Evolutionary conservation across 2,797 vertebrate genomes (phyloP), one percentile per base, ranked within the genome.

Genomic region (Ctenopoma kingsleyae): DNA sequence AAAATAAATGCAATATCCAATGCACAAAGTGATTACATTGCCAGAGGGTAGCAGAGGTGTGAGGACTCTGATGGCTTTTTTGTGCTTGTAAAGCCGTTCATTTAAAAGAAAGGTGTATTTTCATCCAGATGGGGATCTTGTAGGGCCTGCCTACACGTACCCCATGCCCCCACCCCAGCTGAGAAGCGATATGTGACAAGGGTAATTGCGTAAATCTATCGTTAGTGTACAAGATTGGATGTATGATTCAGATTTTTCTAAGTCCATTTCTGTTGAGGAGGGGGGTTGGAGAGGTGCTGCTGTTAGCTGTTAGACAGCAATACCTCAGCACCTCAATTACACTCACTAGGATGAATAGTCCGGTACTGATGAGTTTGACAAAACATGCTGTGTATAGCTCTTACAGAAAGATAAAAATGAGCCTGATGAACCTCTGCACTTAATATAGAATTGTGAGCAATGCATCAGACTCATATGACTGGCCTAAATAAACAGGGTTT

Each of bases 1-100:
- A 89, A 87, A 88, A 90, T 81, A 90, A 89, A 90, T 88, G 87
- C 86, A 88, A 91, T 88, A 87, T 86, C 78, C 71, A 85, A 78
- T 87, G 82, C 80, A 81, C 78, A 87, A 89, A 90, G 87, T 92
- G 87, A 93, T 92, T 90, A 83, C 80, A 88, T 76, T 81, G 85
- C 82, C 82, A 48, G 80, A 82, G 87, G 86, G 86, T 78, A 60
- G 84, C 73, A 81, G 89, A 84, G 81, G 89, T 87, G 88, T 77
- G 57, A 80, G 82, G 61, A 85, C 79, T 84, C 64, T 80, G 83
- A 88, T 87, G 87, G 80, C 77, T 84, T 88, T 82, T 85, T 85
- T 88, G 76, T 73, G 69, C 76, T 74, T 81, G 62, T 86, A 85
- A 90, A 85, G 76, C 58, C 11, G 10, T 80, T 84, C 76, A 79